Conservation (phyloP, 2,797 vertebrate species). For the Tokudaia muenninki region DNA sequence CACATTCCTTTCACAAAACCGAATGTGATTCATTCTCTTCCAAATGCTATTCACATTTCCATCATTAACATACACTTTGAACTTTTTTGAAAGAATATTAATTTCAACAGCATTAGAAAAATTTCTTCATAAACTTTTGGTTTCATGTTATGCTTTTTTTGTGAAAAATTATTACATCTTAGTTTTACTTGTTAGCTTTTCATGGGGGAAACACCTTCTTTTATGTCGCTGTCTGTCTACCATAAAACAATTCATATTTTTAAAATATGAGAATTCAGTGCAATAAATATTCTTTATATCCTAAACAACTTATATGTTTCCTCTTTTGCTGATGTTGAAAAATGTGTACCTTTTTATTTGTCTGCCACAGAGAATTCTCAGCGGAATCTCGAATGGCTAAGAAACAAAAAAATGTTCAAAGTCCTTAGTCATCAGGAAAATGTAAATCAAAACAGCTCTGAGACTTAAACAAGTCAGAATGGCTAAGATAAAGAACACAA, state of each 20-base stretch:
- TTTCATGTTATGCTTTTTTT: background rate
- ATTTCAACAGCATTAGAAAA: background rate
- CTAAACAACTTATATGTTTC: background rate
- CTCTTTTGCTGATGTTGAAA: constrained; percentile 44
- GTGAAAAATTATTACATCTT: background rate
- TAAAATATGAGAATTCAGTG: background rate
- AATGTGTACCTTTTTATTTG: constrained; percentile 3
- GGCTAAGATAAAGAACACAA: background rate
- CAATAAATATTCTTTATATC: constrained; percentile 7
- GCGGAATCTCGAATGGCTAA: background rate
- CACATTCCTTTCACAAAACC: background rate
- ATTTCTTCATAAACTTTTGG: constrained; percentile 8
- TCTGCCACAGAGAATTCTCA: background rate
- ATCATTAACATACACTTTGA: background rate
- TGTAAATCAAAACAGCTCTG: background rate
- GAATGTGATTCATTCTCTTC: background rate
- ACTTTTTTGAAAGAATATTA: constrained; percentile 15
- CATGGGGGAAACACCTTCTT: constrained; percentile 11
- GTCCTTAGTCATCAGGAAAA: background rate
- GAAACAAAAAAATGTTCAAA: background rate
- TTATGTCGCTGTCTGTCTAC: background rate
- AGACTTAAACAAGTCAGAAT: background rate
- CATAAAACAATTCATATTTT: background rate
- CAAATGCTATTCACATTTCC: background rate
- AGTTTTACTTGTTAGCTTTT: background rate